These are phyloP conservation scores for Torymus aiolomorphi DNA, from an alignment of 2,888 invertebrate genomes.

Conservation along the genomic window DNA sequence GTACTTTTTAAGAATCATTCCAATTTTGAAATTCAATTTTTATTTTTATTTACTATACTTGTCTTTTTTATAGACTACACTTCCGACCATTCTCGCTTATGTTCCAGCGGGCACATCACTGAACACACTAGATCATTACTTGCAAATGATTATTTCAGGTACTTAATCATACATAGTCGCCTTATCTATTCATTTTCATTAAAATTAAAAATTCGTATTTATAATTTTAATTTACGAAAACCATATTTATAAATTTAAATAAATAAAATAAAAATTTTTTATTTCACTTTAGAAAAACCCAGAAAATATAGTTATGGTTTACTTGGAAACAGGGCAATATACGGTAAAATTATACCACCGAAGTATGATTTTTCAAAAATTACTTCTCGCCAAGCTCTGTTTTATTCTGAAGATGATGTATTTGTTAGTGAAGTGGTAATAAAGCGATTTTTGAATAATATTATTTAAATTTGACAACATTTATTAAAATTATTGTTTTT, in stretches of 20 bases:
- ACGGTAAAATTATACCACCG: not conserved
- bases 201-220: too few relatives aligned
- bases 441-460: not conserved
- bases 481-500: not conserved
- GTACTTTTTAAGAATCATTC: too few relatives aligned
- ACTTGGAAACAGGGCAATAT: not conserved
- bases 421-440: conserved; percentile 1
- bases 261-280: not conserved
- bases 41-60: not conserved
- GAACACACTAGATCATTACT: conserved; percentile 10
- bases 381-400: conserved; percentile 11
- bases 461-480: not conserved
- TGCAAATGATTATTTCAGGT: conserved; percentile 12
- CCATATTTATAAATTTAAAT: too few relatives aligned
- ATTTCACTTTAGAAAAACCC: not conserved
- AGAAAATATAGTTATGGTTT: conserved; percentile 2
- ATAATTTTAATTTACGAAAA: too few relatives aligned
- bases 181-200: too few relatives aligned
- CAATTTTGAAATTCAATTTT: too few relatives aligned
- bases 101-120: conserved; percentile 14
- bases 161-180: too few relatives aligned
- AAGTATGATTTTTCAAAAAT: conserved; percentile 30
- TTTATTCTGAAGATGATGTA: conserved; percentile 18
- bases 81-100: conserved; percentile 15
- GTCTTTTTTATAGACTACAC: not conserved